Conservation (phyloP, 2,797 vertebrate genomes). For the Eulemur mongoz region DNA sequence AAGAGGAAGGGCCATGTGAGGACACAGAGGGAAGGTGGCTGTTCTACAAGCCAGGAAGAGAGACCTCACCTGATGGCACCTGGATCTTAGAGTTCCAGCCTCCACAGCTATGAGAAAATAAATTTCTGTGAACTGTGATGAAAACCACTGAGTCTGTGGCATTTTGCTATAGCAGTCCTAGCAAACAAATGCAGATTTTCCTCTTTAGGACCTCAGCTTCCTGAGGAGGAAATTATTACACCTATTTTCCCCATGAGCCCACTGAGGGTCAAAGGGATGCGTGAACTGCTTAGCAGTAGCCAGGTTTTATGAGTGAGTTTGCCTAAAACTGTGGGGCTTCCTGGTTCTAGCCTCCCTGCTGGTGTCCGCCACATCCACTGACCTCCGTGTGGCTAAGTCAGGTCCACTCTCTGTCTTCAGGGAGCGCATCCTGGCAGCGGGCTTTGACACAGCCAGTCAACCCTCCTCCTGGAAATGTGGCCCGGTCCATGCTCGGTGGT, state of each 20-base stretch:
- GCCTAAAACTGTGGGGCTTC: neutral
- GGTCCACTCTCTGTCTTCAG: neutral
- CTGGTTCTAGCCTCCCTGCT: neutral
- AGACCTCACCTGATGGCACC: neutral
- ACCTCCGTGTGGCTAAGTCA: neutral
- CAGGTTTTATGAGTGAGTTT: neutral
- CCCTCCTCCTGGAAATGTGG: neutral
- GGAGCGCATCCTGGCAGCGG: accelerated
- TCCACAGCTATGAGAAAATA: neutral
- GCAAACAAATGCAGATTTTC: neutral
- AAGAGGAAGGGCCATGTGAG: neutral
- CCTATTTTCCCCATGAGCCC: neutral
- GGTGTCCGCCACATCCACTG: neutral
- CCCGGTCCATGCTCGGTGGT: accelerated
- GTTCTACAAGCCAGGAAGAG: neutral
- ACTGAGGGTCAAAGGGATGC: neutral
- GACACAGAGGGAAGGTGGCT: neutral
- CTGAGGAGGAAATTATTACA: neutral
- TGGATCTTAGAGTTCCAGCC: neutral
- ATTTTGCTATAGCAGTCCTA: neutral
- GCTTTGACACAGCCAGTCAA: accelerated
- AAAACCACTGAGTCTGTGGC: neutral
- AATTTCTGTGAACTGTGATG: neutral
- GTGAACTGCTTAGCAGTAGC: neutral
- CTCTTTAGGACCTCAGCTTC: neutral